Percentiles rank a stretch among this genome's conserved stretches.
Evolutionary conservation across 2,113 vertebrate species (phyloP).

Genomic region (Danionella cerebrum): DNA sequence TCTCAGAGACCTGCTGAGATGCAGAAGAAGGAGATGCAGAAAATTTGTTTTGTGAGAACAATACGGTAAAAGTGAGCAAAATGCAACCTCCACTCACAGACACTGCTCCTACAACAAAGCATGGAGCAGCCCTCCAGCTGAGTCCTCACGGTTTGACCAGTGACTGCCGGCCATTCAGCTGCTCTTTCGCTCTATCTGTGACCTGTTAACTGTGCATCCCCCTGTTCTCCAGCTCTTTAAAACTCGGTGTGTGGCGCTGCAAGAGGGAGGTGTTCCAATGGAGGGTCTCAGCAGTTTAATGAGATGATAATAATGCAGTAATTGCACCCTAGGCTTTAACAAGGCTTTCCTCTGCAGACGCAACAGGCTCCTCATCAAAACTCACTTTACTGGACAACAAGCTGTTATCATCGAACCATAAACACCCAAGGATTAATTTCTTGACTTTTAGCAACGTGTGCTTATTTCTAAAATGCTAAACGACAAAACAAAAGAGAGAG

Average conservation of each 20-base stretch:
- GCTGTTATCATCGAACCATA: too few species aligned
- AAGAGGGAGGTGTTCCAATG: conserved; percentile 14
- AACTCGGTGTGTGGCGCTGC: conserved; percentile 22
- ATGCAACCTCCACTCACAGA: too few species aligned
- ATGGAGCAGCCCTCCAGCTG: conserved; percentile 28
- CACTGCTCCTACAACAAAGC: too few species aligned
- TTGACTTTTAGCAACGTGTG: too few species aligned
- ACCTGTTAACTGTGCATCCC: conserved; percentile 24
- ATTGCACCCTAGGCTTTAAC: conserved; percentile 22
- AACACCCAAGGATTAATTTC: too few species aligned
- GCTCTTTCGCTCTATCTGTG: conserved; percentile 2
- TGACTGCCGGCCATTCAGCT: conserved; percentile 29
- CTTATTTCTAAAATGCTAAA: too few species aligned
- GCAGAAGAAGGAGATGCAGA: neutral
- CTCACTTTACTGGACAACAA: conserved; percentile 3
- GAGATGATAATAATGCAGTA: conserved; percentile 22
- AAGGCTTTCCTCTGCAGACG: neutral
- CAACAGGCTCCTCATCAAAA: conserved; percentile 1
- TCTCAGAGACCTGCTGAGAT: conserved; percentile 22
- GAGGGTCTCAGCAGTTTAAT: conserved; percentile 24
- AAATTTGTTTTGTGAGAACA: too few species aligned
- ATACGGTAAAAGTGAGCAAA: too few species aligned
- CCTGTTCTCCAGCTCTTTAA: conserved; percentile 14
- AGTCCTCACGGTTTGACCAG: conserved; percentile 46
- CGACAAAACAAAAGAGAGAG: too few species aligned